Evolutionary conservation across 2,113 vertebrate genomes (phyloP).

Genomic region (Dinomys branickii): DNA sequence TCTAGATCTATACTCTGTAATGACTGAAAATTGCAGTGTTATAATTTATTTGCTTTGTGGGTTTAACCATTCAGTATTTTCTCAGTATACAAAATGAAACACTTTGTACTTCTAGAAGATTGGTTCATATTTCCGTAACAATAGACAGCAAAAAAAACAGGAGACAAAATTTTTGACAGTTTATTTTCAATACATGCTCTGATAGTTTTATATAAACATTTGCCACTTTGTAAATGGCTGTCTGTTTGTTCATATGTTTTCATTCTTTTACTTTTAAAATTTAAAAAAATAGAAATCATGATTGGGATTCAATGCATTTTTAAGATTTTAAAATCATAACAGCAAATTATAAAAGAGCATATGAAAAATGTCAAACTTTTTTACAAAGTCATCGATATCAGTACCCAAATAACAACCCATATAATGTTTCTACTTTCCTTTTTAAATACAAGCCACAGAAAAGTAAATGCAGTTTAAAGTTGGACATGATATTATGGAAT

Average conservation of each 20-base stretch:
- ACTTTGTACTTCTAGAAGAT: background rate
- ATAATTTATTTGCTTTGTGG: background rate
- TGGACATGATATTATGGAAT: background rate
- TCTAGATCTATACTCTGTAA: background rate
- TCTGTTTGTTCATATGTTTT: too few species aligned
- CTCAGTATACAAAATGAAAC: background rate
- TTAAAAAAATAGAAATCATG: background rate
- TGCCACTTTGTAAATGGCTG: too few species aligned
- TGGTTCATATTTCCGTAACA: background rate
- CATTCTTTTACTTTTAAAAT: too few species aligned
- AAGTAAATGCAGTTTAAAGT: background rate
- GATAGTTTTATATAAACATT: background rate
- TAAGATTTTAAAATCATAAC: background rate
- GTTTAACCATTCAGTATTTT: background rate
- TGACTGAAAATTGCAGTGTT: background rate
- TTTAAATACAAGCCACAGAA: background rate
- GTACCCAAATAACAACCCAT: background rate
- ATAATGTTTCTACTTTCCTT: background rate
- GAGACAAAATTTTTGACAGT: background rate
- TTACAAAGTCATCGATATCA: background rate
- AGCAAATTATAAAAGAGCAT: background rate
- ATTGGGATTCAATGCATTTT: background rate
- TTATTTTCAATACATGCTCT: slow-evolving; percentile 21
- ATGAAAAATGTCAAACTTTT: background rate
- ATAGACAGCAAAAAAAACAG: background rate